Base-by-base conservation (phyloP, 2,113 vertebrate species). In the Hemiscyllium ocellatum region DNA sequence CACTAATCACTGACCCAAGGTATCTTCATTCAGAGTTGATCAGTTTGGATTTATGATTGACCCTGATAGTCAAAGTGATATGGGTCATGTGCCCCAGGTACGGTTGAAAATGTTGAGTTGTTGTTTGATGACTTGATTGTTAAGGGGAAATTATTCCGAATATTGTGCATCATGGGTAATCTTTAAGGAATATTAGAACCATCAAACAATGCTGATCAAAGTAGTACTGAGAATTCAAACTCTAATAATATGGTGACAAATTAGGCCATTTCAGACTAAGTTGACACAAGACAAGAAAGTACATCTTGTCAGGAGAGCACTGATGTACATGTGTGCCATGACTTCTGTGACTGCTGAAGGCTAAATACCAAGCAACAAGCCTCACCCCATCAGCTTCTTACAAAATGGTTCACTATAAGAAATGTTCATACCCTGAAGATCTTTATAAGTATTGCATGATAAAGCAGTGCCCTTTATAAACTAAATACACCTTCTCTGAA, bases 301-400 rank as follows among this genome's bases (percentile, higher is more conserved):
- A 37, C 22, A 47, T 93, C 89, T 37, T 42, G 61, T 93, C 89
- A 93, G 61, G 89, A n/a, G 89, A 66, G 15, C 89, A 93, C 61
- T 37, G 87, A 91, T 61, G 52, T 65, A 61, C 33, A 20, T 65
- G 19, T 83, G 37, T 19, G 6, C 17, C 37, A 42, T 83, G 80
- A 42, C 37, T 17, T 47, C 19, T 83, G 20, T 20, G 42, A 83
- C 17, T 83, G 19, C 56, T 65, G 1, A 65, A 37, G 61, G 4
- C 61, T 89, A 66, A 93, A 65, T 37, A 42, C 56, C 89, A 93
- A 65, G 89, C 89, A 66, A 91, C 89, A 93, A 93, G 66, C n/a
- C 15, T n/a, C 20, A 93, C 20, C 37, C 89, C 17, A 17, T 93
- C 20, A 37, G 20, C 5, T 66, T 7, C 37, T 91, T 66, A 68